Percentiles rank a stretch among this genome's conserved stretches.
Evolutionary conservation across 2,797 vertebrate genomes (phyloP).

Genomic region (Premnoplex brunnescens): DNA sequence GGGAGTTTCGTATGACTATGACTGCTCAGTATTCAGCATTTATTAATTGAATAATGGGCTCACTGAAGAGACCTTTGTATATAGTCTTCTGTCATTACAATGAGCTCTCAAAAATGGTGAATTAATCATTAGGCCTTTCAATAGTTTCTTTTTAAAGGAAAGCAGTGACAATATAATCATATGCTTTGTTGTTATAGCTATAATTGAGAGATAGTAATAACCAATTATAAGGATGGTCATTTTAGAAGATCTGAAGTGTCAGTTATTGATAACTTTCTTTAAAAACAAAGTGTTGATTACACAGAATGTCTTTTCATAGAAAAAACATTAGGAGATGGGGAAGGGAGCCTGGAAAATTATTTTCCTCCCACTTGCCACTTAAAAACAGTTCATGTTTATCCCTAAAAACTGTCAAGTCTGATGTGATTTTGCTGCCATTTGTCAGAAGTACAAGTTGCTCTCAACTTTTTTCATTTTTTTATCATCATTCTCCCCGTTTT

Average conservation of each 20-base stretch:
- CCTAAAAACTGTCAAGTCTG: slow-evolving; percentile 52
- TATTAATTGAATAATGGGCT: slow-evolving; percentile 77
- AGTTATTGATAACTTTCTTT: slow-evolving; percentile 41
- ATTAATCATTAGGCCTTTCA: slow-evolving; percentile 78
- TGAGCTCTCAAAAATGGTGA: slow-evolving; percentile 72
- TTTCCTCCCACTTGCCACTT: slow-evolving; percentile 64
- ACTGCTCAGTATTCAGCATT: slow-evolving; percentile 74
- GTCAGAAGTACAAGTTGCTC: slow-evolving; percentile 45
- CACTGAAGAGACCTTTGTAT: slow-evolving; percentile 70
- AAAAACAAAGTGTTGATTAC: slow-evolving; percentile 45
- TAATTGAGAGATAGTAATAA: slow-evolving; percentile 69
- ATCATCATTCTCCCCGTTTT: slow-evolving; percentile 39
- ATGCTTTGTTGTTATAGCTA: slow-evolving; percentile 60
- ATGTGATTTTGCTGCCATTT: slow-evolving; percentile 59
- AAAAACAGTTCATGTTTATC: slow-evolving; percentile 51
- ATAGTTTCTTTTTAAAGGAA: slow-evolving; percentile 73
- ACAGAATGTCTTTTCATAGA: background rate
- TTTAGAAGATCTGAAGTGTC: slow-evolving; percentile 59
- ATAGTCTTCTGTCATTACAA: slow-evolving; percentile 61
- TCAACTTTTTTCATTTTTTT: slow-evolving; percentile 50
- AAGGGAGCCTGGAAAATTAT: slow-evolving; percentile 45
- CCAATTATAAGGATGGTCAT: slow-evolving; percentile 67
- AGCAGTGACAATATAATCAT: slow-evolving; percentile 67
- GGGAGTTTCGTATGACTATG: slow-evolving; percentile 74
- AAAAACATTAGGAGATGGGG: slow-evolving; percentile 5